A percentile compares a stretch with the other conserved stretches of the same genome.
Conservation (phyloP, 2,797 vertebrate genomes). For the Glossophaga mutica region DNA sequence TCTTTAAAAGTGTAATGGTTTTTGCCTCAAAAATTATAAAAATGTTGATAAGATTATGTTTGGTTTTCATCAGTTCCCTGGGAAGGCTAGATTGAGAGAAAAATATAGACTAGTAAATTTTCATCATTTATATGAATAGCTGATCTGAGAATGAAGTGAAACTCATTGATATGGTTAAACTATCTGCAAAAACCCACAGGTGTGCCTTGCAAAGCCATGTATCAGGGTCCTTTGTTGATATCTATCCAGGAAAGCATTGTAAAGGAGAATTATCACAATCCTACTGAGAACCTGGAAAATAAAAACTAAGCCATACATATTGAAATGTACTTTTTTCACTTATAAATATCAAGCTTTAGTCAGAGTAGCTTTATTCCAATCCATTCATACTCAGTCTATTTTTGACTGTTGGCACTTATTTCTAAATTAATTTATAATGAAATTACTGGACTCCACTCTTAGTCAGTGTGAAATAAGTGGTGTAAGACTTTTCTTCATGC, state of each 20-base stretch:
- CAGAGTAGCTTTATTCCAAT: background rate
- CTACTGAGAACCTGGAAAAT: background rate
- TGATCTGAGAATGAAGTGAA: background rate
- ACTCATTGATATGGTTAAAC: background rate
- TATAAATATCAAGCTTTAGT: background rate
- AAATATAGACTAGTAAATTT: conserved; percentile 14
- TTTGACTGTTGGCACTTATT: background rate
- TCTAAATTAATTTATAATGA: background rate
- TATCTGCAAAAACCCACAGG: background rate
- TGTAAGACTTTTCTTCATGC: background rate
- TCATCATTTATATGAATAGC: background rate
- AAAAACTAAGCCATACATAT: background rate
- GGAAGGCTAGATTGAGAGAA: background rate
- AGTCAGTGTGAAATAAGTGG: background rate
- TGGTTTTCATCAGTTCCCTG: conserved; percentile 16
- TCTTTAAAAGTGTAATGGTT: background rate
- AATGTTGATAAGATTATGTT: background rate
- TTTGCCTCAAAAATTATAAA: conserved; percentile 12
- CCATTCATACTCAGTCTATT: background rate
- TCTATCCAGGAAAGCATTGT: background rate
- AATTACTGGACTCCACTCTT: background rate
- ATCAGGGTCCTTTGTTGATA: background rate
- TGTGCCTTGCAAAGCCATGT: background rate
- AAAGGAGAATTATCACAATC: background rate
- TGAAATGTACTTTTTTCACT: background rate